phyloP scores from a whole-genome alignment of 2,113 vertebrate species.

The Sprattus sprattus region DNA sequence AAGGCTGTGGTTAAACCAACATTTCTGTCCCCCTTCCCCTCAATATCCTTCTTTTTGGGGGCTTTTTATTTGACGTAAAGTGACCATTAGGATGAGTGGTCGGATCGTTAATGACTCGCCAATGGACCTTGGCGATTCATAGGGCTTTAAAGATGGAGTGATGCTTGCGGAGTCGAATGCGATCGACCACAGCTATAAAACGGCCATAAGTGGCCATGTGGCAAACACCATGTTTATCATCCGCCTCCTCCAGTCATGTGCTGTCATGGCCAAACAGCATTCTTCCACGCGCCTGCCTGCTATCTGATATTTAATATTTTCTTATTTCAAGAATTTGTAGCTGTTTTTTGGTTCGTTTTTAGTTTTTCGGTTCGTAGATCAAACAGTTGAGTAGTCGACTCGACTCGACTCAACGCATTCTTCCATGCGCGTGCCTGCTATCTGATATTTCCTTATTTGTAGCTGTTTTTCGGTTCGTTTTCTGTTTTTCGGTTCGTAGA shows the following conservation, averaged over 20 bases:
- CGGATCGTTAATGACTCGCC: conserved; percentile 7
- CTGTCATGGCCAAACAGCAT: not conserved
- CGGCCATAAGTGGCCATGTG: not conserved
- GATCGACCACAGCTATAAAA: not conserved
- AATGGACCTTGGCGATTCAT: conserved; percentile 20
- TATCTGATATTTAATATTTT: too few species aligned
- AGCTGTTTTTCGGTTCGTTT: not conserved
- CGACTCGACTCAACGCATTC: not conserved
- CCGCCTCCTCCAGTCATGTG: not conserved
- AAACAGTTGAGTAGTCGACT: not conserved
- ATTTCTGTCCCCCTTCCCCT: conserved; percentile 63
- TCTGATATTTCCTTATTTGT: too few species aligned
- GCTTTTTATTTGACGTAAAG: conserved; percentile 16
- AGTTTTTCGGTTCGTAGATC: not conserved
- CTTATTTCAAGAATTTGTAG: too few species aligned
- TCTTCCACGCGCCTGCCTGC: too few species aligned
- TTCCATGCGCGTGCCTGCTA: too few species aligned
- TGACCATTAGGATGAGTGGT: conserved; percentile 8
- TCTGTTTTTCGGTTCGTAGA: not conserved
- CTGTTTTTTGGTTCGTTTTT: not conserved
- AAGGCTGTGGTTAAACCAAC: not conserved
- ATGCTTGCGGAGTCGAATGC: not conserved
- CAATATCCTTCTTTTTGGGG: not conserved
- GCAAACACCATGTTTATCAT: not conserved
- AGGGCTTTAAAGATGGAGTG: not conserved